Conservation (phyloP, 2,797 vertebrate genomes). For the Phataginus tricuspis region DNA sequence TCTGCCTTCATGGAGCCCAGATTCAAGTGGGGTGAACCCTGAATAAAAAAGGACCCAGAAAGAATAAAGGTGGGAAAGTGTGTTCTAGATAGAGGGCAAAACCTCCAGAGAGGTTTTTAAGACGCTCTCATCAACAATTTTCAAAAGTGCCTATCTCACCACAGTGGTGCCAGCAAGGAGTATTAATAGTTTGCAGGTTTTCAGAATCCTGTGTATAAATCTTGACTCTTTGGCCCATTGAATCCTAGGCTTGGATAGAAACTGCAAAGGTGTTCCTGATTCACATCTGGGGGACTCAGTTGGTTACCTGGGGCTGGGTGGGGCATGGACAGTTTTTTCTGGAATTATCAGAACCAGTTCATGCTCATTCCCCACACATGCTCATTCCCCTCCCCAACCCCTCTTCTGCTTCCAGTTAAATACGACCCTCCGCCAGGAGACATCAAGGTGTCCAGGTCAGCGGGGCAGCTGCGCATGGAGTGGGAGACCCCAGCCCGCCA, state of each 20-base stretch:
- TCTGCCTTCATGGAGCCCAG: background rate
- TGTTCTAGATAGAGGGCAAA: background rate
- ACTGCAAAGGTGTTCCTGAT: background rate
- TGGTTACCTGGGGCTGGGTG: background rate
- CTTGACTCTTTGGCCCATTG: background rate
- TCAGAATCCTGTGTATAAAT: background rate
- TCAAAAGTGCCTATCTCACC: background rate
- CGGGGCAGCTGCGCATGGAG: background rate
- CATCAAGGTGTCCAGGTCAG: background rate
- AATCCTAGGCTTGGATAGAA: background rate
- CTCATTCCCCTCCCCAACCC: background rate
- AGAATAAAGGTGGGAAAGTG: background rate
- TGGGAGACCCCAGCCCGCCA: background rate
- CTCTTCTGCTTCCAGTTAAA: conserved; percentile 76
- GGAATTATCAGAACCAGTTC: background rate
- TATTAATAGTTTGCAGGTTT: background rate
- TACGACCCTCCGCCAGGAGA: fast-evolving
- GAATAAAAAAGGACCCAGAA: background rate
- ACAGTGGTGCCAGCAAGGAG: background rate
- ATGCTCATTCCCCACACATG: too few relatives aligned
- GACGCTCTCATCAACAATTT: background rate
- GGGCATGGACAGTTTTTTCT: background rate
- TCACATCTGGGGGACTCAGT: background rate
- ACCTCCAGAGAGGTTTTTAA: too few relatives aligned
- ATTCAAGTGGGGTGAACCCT: background rate